Conservation (phyloP, 1,140 invertebrate genomes). For the Hylaeus anthracinus region DNA sequence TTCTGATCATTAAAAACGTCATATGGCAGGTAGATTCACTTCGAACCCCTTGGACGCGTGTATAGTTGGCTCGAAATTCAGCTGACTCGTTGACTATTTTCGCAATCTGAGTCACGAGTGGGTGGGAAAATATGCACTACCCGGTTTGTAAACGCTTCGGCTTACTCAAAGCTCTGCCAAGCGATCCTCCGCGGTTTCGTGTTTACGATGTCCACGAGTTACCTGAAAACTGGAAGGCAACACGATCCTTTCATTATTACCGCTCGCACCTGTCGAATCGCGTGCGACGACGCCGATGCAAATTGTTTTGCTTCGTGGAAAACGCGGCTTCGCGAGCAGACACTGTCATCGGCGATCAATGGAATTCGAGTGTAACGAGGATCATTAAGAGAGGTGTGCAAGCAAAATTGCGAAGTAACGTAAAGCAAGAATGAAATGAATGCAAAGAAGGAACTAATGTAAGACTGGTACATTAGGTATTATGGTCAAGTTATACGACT, state of each 20-base stretch:
- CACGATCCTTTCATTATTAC: constrained; percentile 7
- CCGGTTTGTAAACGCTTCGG: constrained; percentile 27
- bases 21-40: background rate
- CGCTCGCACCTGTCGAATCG: constrained; percentile 14
- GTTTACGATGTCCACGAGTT: background rate
- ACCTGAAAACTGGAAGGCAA: background rate
- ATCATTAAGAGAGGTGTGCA: too few relatives aligned
- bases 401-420: too few relatives aligned
- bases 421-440: too few relatives aligned
- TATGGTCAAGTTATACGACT: too few relatives aligned
- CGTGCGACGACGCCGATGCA: background rate
- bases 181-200: background rate
- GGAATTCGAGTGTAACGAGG: background rate
- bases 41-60: background rate
- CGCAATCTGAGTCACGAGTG: constrained; percentile 45
- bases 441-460: too few relatives aligned
- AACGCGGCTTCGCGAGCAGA: background rate
- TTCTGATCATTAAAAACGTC: too few relatives aligned
- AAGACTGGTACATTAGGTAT: too few relatives aligned
- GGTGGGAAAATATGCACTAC: constrained; percentile 28
- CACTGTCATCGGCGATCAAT: background rate
- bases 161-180: constrained; percentile 14
- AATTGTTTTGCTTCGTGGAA: constrained; percentile 21
- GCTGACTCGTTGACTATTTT: constrained; percentile 17
- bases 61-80: too few relatives aligned